A percentile compares a stretch with the other conserved stretches of the same genome.
phyloP scores from a whole-genome alignment of 2,797 vertebrate genomes.

The Acropternis orthonyx region DNA sequence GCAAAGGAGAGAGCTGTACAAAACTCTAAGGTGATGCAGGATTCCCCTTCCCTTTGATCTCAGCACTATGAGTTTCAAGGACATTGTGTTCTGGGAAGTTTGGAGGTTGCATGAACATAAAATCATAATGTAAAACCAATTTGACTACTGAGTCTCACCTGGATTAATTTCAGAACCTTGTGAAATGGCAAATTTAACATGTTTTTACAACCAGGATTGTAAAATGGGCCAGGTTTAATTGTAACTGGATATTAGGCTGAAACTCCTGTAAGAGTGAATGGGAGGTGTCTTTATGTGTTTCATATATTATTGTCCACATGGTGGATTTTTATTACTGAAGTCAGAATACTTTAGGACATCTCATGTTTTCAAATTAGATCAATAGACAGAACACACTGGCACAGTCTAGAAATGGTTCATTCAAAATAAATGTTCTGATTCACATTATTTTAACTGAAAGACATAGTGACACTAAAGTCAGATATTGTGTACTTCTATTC shows the following conservation, averaged over 20 bases:
- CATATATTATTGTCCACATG: neutral
- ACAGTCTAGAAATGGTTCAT: neutral
- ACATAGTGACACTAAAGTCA: neutral
- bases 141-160: neutral
- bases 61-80: neutral
- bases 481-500: neutral
- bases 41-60: neutral
- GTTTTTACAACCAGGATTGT: neutral
- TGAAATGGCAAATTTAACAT: constrained; percentile 21
- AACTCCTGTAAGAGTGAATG: neutral
- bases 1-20: neutral
- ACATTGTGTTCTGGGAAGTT: neutral
- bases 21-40: neutral
- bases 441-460: neutral
- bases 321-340: neutral
- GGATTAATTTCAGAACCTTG: constrained; percentile 1
- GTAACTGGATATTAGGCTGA: neutral
- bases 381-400: neutral
- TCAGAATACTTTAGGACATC: neutral
- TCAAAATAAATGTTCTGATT: neutral
- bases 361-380: neutral
- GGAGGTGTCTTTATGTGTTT: neutral
- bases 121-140: neutral
- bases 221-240: neutral
- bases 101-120: neutral